phyloP scores from a whole-genome alignment of 2,888 invertebrate genomes.

The Omphaloscelis lunosa region DNA sequence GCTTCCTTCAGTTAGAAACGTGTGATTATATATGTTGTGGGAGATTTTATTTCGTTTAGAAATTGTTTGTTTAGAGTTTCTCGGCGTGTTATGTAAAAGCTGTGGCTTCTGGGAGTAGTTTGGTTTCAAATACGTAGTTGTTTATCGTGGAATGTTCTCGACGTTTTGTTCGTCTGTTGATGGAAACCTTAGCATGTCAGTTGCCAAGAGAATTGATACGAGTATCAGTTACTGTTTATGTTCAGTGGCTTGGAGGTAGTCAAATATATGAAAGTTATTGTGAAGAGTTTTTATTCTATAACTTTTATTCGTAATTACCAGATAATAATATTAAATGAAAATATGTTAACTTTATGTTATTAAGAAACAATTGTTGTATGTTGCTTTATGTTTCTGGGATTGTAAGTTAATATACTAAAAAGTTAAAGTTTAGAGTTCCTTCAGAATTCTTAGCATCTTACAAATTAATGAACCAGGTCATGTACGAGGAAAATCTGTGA shows the following conservation, averaged over 20 bases:
- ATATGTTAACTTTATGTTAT: not conserved
- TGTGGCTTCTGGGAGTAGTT: slow-evolving; percentile 42
- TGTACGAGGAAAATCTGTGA: slow-evolving; percentile 16
- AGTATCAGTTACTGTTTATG: slow-evolving; percentile 24
- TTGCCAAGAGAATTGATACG: slow-evolving; percentile 44
- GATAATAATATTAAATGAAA: not conserved
- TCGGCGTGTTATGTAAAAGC: slow-evolving; percentile 42
- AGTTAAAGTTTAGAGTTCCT: no score
- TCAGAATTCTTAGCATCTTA: slow-evolving; percentile 13
- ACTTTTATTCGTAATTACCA: not conserved
- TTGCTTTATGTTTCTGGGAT: not conserved
- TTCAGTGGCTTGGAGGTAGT: slow-evolving; percentile 26
- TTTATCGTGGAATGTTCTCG: slow-evolving; percentile 37
- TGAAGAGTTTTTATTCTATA: not conserved
- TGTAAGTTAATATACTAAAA: not conserved
- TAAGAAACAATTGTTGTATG: not conserved
- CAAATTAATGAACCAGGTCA: slow-evolving; percentile 22
- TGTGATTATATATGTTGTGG: slow-evolving; percentile 52
- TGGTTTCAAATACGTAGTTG: slow-evolving; percentile 34
- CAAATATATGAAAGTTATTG: slow-evolving; percentile 13
- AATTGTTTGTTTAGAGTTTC: slow-evolving; percentile 56
- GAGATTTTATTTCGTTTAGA: slow-evolving; percentile 52
- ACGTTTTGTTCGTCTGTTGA: slow-evolving; percentile 8
- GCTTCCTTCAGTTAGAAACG: slow-evolving; percentile 41
- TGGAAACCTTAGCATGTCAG: slow-evolving; percentile 43